These are phyloP conservation scores for Gastracanthus pulcherrimus DNA, from an alignment of 2,888 invertebrate genomes.

Conservation along the genomic window DNA sequence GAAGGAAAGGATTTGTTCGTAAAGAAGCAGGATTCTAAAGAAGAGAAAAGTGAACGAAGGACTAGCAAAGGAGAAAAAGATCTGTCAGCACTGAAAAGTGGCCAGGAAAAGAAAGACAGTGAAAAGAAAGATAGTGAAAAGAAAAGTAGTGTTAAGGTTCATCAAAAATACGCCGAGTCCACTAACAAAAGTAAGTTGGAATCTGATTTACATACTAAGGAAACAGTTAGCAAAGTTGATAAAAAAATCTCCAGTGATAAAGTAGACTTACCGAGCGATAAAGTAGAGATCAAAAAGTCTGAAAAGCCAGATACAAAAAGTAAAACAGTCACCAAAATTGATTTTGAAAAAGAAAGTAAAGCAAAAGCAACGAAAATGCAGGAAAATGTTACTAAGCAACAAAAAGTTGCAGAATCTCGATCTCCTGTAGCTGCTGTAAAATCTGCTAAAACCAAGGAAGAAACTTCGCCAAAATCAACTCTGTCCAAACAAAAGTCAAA, in stretches of 20 bases:
- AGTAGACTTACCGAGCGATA: conserved; percentile 15
- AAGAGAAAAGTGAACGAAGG: not conserved
- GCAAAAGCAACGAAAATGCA: conserved; percentile 68
- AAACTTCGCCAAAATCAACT: conserved; percentile 50
- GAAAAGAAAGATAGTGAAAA: conserved; percentile 36
- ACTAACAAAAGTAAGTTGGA: conserved; percentile 27
- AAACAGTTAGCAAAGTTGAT: conserved; percentile 22
- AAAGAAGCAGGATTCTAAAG: conserved; percentile 16
- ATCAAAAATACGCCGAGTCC: conserved; percentile 14
- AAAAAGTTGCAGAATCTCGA: conserved; percentile 34
- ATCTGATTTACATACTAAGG: conserved; percentile 15
- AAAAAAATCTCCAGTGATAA: conserved; percentile 29
- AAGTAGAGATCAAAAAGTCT: conserved; percentile 42
- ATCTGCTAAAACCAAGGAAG: conserved; percentile 54
- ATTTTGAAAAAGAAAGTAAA: conserved; percentile 69
- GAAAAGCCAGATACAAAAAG: conserved; percentile 44
- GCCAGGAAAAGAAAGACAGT: not conserved
- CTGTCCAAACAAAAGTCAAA: conserved; percentile 67
- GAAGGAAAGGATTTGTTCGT: not conserved
- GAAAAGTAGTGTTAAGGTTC: conserved; percentile 12
- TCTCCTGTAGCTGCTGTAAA: conserved; percentile 13
- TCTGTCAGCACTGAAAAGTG: not conserved
- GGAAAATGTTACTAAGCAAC: conserved; percentile 51
- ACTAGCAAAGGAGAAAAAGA: conserved; percentile 30
- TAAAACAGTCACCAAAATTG: conserved; percentile 61